These are phyloP conservation scores for Lipophrys pholis DNA, from an alignment of 2,113 vertebrate species.

Conservation along the genomic window DNA sequence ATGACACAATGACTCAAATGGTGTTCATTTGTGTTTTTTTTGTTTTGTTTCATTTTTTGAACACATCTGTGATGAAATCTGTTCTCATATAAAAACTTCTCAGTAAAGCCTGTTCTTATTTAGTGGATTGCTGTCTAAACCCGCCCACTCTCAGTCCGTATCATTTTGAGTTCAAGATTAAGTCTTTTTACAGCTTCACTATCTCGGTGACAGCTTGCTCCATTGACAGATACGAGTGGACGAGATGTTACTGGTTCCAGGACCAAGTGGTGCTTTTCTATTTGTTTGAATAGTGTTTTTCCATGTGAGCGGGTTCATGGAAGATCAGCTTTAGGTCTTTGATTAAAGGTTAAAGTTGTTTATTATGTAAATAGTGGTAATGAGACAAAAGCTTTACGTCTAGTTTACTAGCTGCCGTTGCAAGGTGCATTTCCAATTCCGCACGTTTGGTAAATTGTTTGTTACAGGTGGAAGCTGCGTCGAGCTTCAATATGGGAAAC, in stretches of 20 bases:
- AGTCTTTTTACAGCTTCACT: slow-evolving; percentile 53
- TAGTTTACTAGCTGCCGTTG: no score
- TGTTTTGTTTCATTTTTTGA: no score
- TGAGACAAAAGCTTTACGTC: no score
- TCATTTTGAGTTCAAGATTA: slow-evolving; percentile 25
- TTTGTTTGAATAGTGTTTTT: neutral
- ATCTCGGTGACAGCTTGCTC: slow-evolving; percentile 60
- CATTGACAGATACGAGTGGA: slow-evolving; percentile 66
- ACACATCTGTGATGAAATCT: no score
- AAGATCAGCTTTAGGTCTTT: neutral
- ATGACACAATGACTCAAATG: no score
- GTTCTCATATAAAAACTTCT: no score
- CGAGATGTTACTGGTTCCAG: slow-evolving; percentile 39
- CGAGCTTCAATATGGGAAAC: neutral
- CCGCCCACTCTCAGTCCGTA: slow-evolving; percentile 9
- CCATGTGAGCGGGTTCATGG: neutral
- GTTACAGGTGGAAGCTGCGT: neutral
- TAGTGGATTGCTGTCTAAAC: no score
- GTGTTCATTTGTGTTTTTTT: no score
- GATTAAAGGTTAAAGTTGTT: no score
- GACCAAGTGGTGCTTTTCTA: slow-evolving; percentile 14
- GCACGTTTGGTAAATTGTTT: neutral
- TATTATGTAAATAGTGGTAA: no score
- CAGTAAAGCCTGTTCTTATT: no score
- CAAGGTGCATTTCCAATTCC: no score